These are phyloP conservation scores for Sisyra terminalis DNA, from an alignment of 2,888 invertebrate genomes.

Conservation along the genomic window DNA sequence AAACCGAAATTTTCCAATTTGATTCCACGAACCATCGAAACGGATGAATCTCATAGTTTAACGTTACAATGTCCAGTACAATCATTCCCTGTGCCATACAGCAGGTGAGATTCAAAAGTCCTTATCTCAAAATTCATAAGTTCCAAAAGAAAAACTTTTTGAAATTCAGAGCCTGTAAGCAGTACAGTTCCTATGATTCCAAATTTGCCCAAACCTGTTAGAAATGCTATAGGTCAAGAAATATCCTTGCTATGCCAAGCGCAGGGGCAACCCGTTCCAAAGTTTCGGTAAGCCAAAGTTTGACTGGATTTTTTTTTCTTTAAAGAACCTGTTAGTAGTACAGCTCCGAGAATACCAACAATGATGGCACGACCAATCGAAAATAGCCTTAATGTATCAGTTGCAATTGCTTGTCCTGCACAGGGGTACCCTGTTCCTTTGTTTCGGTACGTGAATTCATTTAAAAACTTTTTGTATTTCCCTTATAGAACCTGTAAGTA, in stretches of 20 bases:
- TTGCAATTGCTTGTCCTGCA: conserved; percentile 31
- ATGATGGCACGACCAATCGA: conserved; percentile 20
- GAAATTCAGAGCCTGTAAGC: conserved; percentile 30
- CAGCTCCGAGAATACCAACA: conserved; percentile 46
- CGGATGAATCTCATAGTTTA: conserved; percentile 27
- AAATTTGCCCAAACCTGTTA: not conserved
- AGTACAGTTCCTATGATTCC: conserved; percentile 31
- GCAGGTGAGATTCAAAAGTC: conserved; percentile 43
- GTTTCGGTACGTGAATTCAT: conserved; percentile 30
- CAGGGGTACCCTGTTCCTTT: conserved; percentile 38
- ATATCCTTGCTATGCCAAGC: conserved; percentile 51
- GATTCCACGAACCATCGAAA: conserved; percentile 45
- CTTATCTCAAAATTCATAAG: too few relatives aligned
- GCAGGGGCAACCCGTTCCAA: conserved; percentile 51
- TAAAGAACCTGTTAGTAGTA: conserved; percentile 52
- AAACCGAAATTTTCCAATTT: conserved; percentile 43
- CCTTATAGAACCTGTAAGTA: conserved; percentile 36
- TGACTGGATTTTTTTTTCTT: conserved; percentile 11
- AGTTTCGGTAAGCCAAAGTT: conserved; percentile 41
- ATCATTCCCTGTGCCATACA: conserved; percentile 55
- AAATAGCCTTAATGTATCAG: conserved; percentile 20
- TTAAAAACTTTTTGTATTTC: conserved; percentile 1
- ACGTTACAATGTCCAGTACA: conserved; percentile 59
- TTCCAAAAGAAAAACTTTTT: conserved; percentile 1
- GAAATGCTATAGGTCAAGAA: conserved; percentile 33